phyloP scores from a whole-genome alignment of 2,888 invertebrate genomes.

The Nomada fabriciana region DNA sequence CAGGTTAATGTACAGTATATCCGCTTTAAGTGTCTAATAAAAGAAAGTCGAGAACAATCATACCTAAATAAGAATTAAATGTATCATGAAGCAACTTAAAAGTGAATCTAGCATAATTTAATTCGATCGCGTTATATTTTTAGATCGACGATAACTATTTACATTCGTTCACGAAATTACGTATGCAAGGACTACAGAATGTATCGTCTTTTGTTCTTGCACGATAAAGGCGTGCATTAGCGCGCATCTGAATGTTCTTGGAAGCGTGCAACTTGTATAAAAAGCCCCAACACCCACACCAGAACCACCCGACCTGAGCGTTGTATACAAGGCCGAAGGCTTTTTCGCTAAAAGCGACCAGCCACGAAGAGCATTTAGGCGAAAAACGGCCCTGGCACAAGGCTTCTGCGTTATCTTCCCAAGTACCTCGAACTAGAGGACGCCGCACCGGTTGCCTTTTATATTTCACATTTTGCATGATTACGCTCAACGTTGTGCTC shows the following conservation, averaged over 20 bases:
- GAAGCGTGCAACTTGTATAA: conserved; percentile 11
- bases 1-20: too few relatives aligned
- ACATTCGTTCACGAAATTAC: conserved; percentile 4
- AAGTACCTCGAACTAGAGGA: conserved; percentile 29
- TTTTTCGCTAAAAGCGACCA: conserved; percentile 69
- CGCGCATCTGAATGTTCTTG: conserved; percentile 26
- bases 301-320: background rate
- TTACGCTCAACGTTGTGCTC: conserved; percentile 56
- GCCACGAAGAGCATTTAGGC: conserved; percentile 68
- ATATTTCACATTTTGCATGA: conserved; percentile 73
- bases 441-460: conserved; percentile 62
- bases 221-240: conserved; percentile 43
- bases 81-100: too few relatives aligned
- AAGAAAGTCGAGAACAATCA: too few relatives aligned
- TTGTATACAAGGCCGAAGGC: conserved; percentile 35
- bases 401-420: conserved; percentile 51
- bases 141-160: background rate
- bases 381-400: conserved; percentile 54
- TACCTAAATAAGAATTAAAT: too few relatives aligned
- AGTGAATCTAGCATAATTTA: too few relatives aligned
- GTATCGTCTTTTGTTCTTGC: conserved; percentile 51
- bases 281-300: conserved; percentile 8
- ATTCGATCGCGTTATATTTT: too few relatives aligned
- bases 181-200: conserved; percentile 20
- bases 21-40: too few relatives aligned